Evolutionary conservation across 2,113 vertebrate species (phyloP).

Genomic region (Podarcis cretensis): DNA sequence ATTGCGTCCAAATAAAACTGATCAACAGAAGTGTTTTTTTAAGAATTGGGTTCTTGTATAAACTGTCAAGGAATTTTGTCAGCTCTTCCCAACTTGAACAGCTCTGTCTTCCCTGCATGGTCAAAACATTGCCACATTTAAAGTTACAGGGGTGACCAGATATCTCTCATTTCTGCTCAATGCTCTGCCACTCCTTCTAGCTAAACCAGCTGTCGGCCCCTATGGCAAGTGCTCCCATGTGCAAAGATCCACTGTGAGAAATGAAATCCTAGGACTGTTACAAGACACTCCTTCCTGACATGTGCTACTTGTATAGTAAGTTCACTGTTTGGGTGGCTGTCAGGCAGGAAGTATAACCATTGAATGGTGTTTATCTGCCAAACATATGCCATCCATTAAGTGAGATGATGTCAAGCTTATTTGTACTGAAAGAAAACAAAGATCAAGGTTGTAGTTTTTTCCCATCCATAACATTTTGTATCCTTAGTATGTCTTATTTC

Average conservation of each 20-base stretch:
- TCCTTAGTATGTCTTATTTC: background rate
- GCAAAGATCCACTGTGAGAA: conserved; percentile 66
- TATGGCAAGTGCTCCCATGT: conserved; percentile 6
- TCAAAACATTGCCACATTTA: no score
- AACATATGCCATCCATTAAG: conserved; percentile 60
- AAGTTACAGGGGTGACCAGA: no score
- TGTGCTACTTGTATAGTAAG: conserved; percentile 70
- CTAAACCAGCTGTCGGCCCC: conserved; percentile 39
- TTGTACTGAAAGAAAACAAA: conserved; percentile 25
- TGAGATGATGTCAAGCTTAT: conserved; percentile 64
- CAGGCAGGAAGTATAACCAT: conserved; percentile 65
- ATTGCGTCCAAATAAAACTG: background rate
- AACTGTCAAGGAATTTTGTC: background rate
- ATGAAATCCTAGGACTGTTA: conserved; percentile 65
- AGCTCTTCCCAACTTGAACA: conserved; percentile 7
- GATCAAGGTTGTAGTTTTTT: background rate
- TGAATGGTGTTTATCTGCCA: conserved; percentile 70
- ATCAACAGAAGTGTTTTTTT: background rate
- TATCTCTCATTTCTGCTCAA: background rate
- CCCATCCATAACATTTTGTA: background rate
- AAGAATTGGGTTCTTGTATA: background rate
- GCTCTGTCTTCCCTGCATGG: no score
- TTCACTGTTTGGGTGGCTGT: conserved; percentile 64
- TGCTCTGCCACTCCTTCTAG: conserved; percentile 8
- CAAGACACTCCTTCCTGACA: conserved; percentile 60